Conservation (phyloP, 2,113 vertebrate species). For the Cochlearius cochlearius region DNA sequence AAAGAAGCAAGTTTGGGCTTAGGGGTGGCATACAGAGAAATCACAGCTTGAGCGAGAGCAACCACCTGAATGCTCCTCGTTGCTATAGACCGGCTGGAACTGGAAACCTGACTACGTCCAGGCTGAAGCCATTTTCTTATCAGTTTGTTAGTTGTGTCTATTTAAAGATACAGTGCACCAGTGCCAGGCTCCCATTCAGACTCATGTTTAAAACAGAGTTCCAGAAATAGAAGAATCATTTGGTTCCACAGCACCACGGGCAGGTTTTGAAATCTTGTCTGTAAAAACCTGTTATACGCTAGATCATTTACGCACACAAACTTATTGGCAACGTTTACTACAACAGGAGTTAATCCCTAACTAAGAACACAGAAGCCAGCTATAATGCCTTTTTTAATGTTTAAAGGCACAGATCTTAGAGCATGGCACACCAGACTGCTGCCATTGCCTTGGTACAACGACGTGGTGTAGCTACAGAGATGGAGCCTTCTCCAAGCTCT, state of each 20-base stretch:
- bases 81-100: background rate
- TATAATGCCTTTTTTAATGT: background rate
- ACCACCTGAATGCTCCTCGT: background rate
- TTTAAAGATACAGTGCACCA: background rate
- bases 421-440: background rate
- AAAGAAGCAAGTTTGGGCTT: background rate
- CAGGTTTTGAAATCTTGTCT: background rate
- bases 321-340: background rate
- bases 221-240: background rate
- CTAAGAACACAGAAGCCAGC: background rate
- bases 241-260: background rate
- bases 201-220: background rate
- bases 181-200: background rate
- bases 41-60: background rate
- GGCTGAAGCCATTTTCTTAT: background rate
- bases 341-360: background rate
- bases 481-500: background rate
- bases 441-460: background rate
- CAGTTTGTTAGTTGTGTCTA: background rate
- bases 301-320: background rate
- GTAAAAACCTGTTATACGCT: background rate
- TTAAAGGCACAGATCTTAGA: background rate
- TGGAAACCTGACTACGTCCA: background rate
- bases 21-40: background rate
- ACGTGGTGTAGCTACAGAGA: background rate